Conservation (phyloP, 2,113 vertebrate genomes). For the Dinomys branickii region DNA sequence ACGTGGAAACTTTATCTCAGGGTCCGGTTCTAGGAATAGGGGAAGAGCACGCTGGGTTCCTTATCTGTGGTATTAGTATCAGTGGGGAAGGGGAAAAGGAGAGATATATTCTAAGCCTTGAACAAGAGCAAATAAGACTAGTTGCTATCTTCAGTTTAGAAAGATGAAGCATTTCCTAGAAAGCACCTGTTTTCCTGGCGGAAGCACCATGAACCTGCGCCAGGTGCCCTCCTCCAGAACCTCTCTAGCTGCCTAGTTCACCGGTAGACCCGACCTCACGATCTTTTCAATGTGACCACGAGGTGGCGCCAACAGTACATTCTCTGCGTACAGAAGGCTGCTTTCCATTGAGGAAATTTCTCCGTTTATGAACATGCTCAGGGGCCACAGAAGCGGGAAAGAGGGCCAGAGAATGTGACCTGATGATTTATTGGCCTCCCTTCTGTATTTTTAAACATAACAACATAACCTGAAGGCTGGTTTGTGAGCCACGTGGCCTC, state of each 20-base stretch:
- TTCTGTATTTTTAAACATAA: conserved; percentile 41
- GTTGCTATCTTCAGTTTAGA: neutral
- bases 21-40: neutral
- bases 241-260: neutral
- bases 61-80: neutral
- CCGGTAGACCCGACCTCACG: neutral
- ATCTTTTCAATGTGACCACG: conserved; percentile 31
- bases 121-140: neutral
- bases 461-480: neutral
- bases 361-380: neutral
- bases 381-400: neutral
- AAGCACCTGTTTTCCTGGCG: neutral
- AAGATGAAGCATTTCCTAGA: neutral
- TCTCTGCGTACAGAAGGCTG: neutral
- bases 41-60: neutral
- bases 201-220: neutral
- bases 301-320: conserved; percentile 60
- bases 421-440: conserved; percentile 21
- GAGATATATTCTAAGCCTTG: neutral
- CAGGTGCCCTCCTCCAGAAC: too few species aligned
- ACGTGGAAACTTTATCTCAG: neutral
- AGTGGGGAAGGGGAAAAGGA: neutral
- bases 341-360: neutral
- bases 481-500: neutral
- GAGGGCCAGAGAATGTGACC: neutral